phyloP scores from a whole-genome alignment of 2,888 invertebrate genomes.

The Tenthredo scrophulariae region DNA sequence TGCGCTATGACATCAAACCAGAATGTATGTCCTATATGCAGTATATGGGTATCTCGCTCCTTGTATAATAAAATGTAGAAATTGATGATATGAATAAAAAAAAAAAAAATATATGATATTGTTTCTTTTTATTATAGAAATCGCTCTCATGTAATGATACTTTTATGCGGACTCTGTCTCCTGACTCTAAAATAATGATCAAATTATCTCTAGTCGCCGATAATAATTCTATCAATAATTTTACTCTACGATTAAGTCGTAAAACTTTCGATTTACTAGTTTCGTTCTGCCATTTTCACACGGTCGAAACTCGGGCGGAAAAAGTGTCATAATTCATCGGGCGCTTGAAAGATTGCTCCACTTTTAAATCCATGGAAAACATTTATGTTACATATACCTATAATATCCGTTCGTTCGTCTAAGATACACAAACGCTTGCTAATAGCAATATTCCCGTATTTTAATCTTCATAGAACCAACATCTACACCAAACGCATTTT shows the following conservation, averaged over 20 bases:
- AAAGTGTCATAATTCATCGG: constrained; percentile 18
- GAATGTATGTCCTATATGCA: not conserved
- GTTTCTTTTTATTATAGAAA: not conserved
- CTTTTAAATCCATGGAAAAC: constrained; percentile 37
- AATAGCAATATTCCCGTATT: not conserved
- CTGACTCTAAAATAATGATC: not conserved
- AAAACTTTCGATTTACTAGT: not conserved
- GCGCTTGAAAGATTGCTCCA: not conserved
- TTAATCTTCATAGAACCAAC: constrained; percentile 14
- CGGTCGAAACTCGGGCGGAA: not conserved
- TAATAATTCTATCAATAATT: constrained; percentile 23
- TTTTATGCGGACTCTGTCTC: not conserved
- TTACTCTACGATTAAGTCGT: not conserved
- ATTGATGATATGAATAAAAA: not conserved
- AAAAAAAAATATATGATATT: not conserved
- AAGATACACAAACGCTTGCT: constrained; percentile 30
- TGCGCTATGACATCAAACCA: not conserved
- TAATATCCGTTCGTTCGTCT: not conserved
- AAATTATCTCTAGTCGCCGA: not conserved
- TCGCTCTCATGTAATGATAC: not conserved
- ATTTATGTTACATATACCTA: not conserved
- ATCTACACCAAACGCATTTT: not conserved
- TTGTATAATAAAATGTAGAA: not conserved
- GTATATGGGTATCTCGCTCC: not conserved
- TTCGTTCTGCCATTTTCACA: not conserved